A percentile compares a stretch with the other conserved stretches of the same genome.
phyloP scores from a whole-genome alignment of 1,140 invertebrate species.

The Zaprionus nigranus region DNA sequence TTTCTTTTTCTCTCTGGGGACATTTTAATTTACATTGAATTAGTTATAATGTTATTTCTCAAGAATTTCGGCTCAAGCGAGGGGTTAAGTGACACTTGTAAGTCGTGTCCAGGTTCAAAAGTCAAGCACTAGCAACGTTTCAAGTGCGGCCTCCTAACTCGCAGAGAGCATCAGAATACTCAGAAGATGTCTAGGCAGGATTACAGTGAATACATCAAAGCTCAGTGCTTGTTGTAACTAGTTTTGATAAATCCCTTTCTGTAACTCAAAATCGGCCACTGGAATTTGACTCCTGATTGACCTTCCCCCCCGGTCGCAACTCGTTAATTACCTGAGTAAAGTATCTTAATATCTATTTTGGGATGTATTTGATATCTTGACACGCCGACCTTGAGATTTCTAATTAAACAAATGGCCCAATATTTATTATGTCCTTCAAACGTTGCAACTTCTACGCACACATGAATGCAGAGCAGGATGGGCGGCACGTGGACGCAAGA shows the following conservation, averaged over 20 bases:
- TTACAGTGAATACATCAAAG: neutral
- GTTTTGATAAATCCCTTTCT: too few relatives aligned
- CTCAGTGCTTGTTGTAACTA: too few relatives aligned
- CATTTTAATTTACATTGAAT: conserved; percentile 78
- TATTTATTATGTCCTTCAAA: conserved; percentile 44
- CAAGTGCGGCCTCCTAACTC: too few relatives aligned
- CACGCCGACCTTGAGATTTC: conserved; percentile 26
- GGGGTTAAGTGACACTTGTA: conserved; percentile 29
- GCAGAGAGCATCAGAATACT: neutral
- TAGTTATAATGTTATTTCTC: conserved; percentile 47
- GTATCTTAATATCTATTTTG: neutral
- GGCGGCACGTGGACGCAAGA: neutral
- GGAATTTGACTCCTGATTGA: neutral
- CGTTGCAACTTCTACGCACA: neutral
- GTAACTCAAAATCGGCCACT: neutral
- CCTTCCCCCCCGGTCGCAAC: neutral
- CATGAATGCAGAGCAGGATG: neutral
- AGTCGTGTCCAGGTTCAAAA: conserved; percentile 6
- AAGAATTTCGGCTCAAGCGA: conserved; percentile 31
- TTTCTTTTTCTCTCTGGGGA: conserved; percentile 60
- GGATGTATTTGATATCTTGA: neutral
- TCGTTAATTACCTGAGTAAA: conserved; percentile 10
- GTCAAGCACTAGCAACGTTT: neutral
- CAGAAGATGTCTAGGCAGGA: neutral
- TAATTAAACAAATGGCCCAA: conserved; percentile 74